Percentiles rank a stretch among this genome's conserved stretches.
Conservation (phyloP, 2,888 invertebrate species). For the Sinohyriopsis cumingii region DNA sequence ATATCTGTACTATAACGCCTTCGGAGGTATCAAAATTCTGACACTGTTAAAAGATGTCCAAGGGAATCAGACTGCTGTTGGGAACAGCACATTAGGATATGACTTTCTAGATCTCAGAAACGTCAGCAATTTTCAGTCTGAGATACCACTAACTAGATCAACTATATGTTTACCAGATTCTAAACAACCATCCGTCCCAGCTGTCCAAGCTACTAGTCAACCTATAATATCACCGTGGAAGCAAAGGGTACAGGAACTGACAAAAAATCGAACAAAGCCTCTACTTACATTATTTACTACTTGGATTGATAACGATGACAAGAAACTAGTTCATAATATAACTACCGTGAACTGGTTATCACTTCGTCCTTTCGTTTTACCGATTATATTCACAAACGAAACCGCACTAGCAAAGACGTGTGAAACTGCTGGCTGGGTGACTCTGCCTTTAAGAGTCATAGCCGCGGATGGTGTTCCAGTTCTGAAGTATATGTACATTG, state of each 20-base stretch:
- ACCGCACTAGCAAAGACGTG: constrained; percentile 27
- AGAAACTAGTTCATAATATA: constrained; percentile 44
- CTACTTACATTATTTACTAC: constrained; percentile 55
- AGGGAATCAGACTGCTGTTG: constrained; percentile 11
- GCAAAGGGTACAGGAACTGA: constrained; percentile 2
- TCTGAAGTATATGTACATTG: constrained; percentile 58
- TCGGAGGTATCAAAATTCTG: constrained; percentile 24
- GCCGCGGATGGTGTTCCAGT: constrained; percentile 52
- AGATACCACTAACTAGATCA: too few species aligned
- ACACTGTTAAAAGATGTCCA: constrained; percentile 27
- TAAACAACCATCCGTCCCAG: too few species aligned
- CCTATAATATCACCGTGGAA: too few species aligned
- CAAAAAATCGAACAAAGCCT: constrained; percentile 24
- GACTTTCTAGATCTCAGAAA: too few species aligned
- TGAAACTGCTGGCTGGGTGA: constrained; percentile 42
- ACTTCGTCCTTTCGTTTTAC: constrained; percentile 44
- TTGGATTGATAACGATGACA: constrained; percentile 47
- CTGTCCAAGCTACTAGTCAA: too few species aligned
- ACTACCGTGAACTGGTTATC: constrained; percentile 51
- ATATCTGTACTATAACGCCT: constrained; percentile 36
- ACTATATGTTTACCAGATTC: too few species aligned
- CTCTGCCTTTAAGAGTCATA: constrained; percentile 35
- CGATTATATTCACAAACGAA: constrained; percentile 51
- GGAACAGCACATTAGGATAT: too few species aligned
- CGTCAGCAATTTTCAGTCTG: too few species aligned